Conservation (phyloP, 1,140 invertebrate species). For the Euura lappo region DNA sequence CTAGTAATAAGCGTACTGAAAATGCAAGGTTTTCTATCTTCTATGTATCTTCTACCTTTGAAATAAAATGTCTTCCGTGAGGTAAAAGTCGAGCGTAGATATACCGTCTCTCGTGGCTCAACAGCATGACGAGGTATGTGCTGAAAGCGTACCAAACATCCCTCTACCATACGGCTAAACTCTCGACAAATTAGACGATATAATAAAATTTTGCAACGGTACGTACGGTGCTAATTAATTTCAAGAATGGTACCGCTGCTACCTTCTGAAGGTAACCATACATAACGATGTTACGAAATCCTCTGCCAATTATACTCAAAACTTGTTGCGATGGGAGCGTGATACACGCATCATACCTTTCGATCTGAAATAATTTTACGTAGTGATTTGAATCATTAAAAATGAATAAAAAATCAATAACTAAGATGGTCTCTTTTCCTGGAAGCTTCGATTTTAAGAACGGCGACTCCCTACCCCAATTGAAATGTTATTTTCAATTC, state of each 20-base stretch:
- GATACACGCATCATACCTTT: neutral
- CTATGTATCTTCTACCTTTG: no score
- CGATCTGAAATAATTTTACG: neutral
- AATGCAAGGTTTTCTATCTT: no score
- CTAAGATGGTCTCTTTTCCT: no score
- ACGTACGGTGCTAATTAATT: neutral
- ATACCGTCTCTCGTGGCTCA: constrained; percentile 30
- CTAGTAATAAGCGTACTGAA: no score
- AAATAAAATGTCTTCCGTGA: neutral
- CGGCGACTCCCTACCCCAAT: no score
- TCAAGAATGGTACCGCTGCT: neutral
- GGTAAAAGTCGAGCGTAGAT: neutral
- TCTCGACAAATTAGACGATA: constrained; percentile 7
- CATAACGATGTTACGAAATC: neutral
- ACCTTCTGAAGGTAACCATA: neutral
- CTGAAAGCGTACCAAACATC: constrained; percentile 53
- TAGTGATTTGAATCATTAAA: no score
- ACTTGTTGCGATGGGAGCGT: neutral
- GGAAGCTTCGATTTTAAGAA: no score
- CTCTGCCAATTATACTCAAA: neutral
- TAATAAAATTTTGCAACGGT: constrained; percentile 1
- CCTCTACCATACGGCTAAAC: constrained; percentile 23
- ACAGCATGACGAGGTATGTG: constrained; percentile 52
- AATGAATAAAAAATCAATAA: no score
- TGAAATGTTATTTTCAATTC: no score